Evolutionary conservation across 2,888 invertebrate species (phyloP).

Genomic region (Drosophila mayaguana): DNA sequence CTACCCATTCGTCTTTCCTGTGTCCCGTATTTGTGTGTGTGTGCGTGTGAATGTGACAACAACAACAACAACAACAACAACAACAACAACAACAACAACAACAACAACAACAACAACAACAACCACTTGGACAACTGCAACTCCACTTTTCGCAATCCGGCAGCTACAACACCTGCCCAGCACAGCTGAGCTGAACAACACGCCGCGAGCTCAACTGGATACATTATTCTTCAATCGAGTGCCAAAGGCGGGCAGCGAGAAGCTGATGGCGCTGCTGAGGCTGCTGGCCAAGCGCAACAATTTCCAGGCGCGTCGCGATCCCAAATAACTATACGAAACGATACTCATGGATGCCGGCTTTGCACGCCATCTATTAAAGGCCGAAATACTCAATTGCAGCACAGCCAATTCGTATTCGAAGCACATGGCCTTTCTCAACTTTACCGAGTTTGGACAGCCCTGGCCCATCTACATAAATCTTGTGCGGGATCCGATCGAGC

Average conservation of each 20-base stretch:
- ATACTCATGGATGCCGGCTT: constrained; percentile 88
- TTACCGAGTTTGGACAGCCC: constrained; percentile 90
- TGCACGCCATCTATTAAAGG: constrained; percentile 89
- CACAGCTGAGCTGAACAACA: constrained; percentile 74
- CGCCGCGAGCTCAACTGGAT: constrained; percentile 86
- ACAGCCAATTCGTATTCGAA: constrained; percentile 91
- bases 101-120: neutral
- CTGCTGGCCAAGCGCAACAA: constrained; percentile 88
- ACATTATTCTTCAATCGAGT: constrained; percentile 95
- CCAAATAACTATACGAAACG: constrained; percentile 88
- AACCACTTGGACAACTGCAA: constrained; percentile 36
- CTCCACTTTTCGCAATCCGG: constrained; percentile 65
- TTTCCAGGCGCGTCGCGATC: constrained; percentile 92
- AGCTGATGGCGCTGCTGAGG: constrained; percentile 93
- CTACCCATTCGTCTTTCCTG: constrained; percentile 41
- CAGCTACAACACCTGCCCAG: constrained; percentile 67
- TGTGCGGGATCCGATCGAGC: constrained; percentile 94
- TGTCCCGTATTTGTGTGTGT: constrained; percentile 15
- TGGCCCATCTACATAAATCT: constrained; percentile 95
- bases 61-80: constrained; percentile 21
- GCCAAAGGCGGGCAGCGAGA: constrained; percentile 95
- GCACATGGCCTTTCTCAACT: constrained; percentile 95
- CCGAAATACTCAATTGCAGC: constrained; percentile 89
- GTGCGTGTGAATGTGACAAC: constrained; percentile 22
- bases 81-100: neutral